Evolutionary conservation across 2,797 vertebrate species (phyloP), one percentile per base, ranked within the genome.

Genomic region (Rhinogobio ventralis): DNA sequence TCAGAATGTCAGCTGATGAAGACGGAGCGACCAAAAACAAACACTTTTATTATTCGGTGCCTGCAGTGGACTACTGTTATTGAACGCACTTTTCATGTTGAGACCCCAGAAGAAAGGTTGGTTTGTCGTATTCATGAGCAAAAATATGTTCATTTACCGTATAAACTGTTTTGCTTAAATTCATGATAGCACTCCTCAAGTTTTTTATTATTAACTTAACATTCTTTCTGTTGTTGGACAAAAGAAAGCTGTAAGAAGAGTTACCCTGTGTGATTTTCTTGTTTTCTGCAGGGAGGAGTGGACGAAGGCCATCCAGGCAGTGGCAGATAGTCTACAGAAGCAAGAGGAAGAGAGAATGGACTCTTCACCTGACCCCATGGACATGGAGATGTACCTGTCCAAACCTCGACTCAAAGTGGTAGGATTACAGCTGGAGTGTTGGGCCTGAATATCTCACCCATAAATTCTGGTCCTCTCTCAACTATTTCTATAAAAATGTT

Each of bases 1-100:
- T 90, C 93, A 99, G 98, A 99, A 95, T 99, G 98, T 93, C 98
- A 99, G 73, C 94, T 99, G 92, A 98, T 99, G 98, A 99, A 99
- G 95, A 99, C 96, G 0, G 96, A 97, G 92, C 91, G 96, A 90
- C 96, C 96, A 46, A 93, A 95, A 91, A 94, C 95, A 91, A 97
- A 97, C 94, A 96, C 96, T 92, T 97, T 96, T 92, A 96, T 97
- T 93, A 97, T 97, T 90, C 94, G 96, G 87, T 97, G 96, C 90
- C 95, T 97, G 90, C 96, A 97, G 93, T 97, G 96, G 96, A 97
- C 96, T 91, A 96, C 96, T 23, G 96, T 97, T 91, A 97, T 97
- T 79, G 96, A 97, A 92, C 95, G 96, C 15, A 99, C 98, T 4
- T 99, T 99, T 91, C 97, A 99, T 0, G 98, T 99, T 76, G 98